phyloP scores from a whole-genome alignment of 2,888 invertebrate genomes.

The Stenurella melanura region DNA sequence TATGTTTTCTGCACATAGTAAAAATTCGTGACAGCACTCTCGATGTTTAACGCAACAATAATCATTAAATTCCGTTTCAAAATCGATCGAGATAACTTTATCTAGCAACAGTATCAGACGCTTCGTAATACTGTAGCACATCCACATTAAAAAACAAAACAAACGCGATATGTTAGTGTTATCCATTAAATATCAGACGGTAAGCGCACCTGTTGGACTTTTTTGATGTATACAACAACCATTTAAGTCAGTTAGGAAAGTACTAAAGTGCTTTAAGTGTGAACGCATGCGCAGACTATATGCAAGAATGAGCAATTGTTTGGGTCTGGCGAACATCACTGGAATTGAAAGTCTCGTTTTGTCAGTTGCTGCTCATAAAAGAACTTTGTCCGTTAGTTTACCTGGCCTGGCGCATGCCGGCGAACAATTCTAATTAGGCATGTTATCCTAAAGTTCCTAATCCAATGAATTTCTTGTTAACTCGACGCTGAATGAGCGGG shows the following conservation, averaged over 20 bases:
- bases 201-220: slow-evolving; percentile 41
- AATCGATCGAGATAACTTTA: slow-evolving; percentile 59
- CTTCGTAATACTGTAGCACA: slow-evolving; percentile 54
- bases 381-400: not conserved
- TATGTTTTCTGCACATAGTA: slow-evolving; percentile 62
- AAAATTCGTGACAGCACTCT: slow-evolving; percentile 53
- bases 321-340: slow-evolving; percentile 56
- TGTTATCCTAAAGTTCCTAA: not conserved
- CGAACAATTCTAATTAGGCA: not conserved
- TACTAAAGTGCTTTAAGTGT: slow-evolving; percentile 44
- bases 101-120: slow-evolving; percentile 59
- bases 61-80: slow-evolving; percentile 40
- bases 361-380: not conserved
- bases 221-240: slow-evolving; percentile 45
- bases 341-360: slow-evolving; percentile 50
- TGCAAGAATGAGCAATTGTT: slow-evolving; percentile 52
- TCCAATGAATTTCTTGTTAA: not conserved
- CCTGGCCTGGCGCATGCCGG: not conserved
- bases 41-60: slow-evolving; percentile 46
- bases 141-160: slow-evolving; percentile 54
- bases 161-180: slow-evolving; percentile 53
- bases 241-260: slow-evolving; percentile 52
- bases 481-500: not conserved
- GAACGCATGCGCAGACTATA: slow-evolving; percentile 42
- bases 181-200: slow-evolving; percentile 43